These are phyloP conservation scores for Melanotaenia pygmaea DNA, from an alignment of 2,797 vertebrate species.

Conservation along the genomic window DNA sequence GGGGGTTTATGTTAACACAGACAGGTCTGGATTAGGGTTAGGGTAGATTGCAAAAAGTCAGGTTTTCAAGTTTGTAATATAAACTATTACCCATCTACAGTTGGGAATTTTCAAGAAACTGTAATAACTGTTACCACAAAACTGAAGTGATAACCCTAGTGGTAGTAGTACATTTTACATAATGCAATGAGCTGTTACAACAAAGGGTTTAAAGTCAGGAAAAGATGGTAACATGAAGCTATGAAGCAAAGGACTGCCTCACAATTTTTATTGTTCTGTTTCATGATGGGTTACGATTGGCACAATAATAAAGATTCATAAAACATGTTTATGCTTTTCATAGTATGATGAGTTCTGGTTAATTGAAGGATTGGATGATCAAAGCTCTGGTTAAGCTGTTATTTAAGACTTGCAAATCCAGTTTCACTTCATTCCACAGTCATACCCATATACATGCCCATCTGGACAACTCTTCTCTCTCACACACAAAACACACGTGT, in stretches of 20 bases:
- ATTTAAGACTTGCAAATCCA: slow-evolving; percentile 29
- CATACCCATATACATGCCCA: slow-evolving; percentile 44
- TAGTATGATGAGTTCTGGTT: slow-evolving; percentile 4
- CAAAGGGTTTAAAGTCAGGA: not conserved
- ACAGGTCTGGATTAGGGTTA: not conserved
- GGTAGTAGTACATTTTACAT: not conserved
- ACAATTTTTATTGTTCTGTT: not conserved
- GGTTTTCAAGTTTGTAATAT: not conserved
- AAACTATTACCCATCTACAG: not conserved
- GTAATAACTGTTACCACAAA: not conserved
- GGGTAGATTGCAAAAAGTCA: not conserved
- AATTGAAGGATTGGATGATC: not conserved
- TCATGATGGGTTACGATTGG: slow-evolving; percentile 1
- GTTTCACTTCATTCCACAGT: slow-evolving; percentile 27
- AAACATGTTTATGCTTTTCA: slow-evolving; percentile 8
- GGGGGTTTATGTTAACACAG: not conserved
- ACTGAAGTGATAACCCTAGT: not conserved
- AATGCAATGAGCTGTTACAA: not conserved
- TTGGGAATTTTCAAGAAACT: not conserved
- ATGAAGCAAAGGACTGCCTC: not conserved
- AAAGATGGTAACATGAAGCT: not conserved
- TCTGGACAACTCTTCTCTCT: slow-evolving; percentile 33
- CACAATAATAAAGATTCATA: not conserved
- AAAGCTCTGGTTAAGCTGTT: slow-evolving; percentile 13
- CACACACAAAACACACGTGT: slow-evolving; percentile 16